A percentile compares a stretch with the other conserved stretches of the same genome.
phyloP scores from a whole-genome alignment of 2,797 vertebrate species.

The Manis pentadactyla region DNA sequence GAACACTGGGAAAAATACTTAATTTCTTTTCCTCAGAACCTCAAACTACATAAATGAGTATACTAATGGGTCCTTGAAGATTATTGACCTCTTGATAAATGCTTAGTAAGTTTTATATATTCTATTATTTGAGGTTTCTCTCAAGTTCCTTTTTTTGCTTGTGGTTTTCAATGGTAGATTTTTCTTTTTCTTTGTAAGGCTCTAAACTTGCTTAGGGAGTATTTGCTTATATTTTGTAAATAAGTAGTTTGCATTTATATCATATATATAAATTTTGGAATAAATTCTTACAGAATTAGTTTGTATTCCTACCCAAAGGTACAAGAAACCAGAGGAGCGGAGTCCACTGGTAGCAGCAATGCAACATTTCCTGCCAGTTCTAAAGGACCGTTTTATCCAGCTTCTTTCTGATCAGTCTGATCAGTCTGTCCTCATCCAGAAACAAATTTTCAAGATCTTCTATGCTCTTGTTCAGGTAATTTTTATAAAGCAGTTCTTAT shows the following conservation, averaged over 20 bases:
- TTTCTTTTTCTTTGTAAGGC: conserved; percentile 11
- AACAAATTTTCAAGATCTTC: conserved; percentile 99
- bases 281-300: conserved; percentile 71
- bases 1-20: neutral
- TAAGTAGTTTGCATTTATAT: neutral
- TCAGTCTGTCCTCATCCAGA: conserved; percentile 98
- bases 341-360: conserved; percentile 98
- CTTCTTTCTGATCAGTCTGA: conserved; percentile 95
- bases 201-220: conserved; percentile 21
- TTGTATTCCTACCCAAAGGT: conserved; percentile 88
- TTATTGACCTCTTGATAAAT: conserved; percentile 28
- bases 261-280: neutral
- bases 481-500: conserved; percentile 39
- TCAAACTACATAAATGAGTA: neutral
- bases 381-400: conserved; percentile 98
- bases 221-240: conserved; percentile 57
- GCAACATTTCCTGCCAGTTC: conserved; percentile 98
- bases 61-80: neutral
- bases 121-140: conserved; percentile 21
- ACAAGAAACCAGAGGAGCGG: conserved; percentile 98
- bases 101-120: conserved; percentile 25
- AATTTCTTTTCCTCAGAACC: neutral
- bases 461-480: conserved; percentile 99
- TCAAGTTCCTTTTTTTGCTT: conserved; percentile 17
- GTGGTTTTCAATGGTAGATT: neutral